Base-by-base conservation (phyloP, 2,797 vertebrate genomes). In the Karalla daura region DNA sequence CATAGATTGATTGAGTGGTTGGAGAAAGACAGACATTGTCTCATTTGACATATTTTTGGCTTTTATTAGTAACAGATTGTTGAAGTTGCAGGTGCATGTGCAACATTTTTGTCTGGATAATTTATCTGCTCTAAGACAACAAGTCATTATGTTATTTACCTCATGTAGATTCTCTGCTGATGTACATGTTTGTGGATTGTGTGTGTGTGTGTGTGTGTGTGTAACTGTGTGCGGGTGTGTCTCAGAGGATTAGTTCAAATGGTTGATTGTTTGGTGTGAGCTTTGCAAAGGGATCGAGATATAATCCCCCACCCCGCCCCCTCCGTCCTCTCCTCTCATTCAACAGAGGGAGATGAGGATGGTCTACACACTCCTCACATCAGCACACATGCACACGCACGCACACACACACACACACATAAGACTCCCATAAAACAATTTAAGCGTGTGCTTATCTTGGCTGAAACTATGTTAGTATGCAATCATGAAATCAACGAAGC, bases 231-330 rank as follows among this genome's bases (percentile, higher is more conserved):
- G 56, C 40, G 61, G 30, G 46, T 78, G 83, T 71, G 69, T 84
- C 59, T 76, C 70, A 61, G 75, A 63, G 87, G 91, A 89, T 93
- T 92, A 93, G 76, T 86, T 82, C 67, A 87, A 73, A 59, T 37
- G 54, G 86, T 79, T 94, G 93, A 94, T 93, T 94, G 89, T 92
- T 93, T 91, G 83, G 84, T 91, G 89, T 90, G 88, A 89, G 90
- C 83, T 93, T 90, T 93, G 87, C 84, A 85, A 81, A 85, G 78
- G 76, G 89, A 90, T 91, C 53, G 86, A 88, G 83, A 88, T 90
- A 80, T 93, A 94, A 93, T 94, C 92, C 90, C 44, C 35, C 0
- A 23, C 58, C 65, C 52, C 2, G n/a, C n/a, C 41, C 68, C 61
- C 70, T 51, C 58, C 64, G 25, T 47, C 66, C 71, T 36, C 47